Evolutionary conservation across 1,140 invertebrate genomes (phyloP).

Genomic region (Caenorhabditis latens): DNA sequence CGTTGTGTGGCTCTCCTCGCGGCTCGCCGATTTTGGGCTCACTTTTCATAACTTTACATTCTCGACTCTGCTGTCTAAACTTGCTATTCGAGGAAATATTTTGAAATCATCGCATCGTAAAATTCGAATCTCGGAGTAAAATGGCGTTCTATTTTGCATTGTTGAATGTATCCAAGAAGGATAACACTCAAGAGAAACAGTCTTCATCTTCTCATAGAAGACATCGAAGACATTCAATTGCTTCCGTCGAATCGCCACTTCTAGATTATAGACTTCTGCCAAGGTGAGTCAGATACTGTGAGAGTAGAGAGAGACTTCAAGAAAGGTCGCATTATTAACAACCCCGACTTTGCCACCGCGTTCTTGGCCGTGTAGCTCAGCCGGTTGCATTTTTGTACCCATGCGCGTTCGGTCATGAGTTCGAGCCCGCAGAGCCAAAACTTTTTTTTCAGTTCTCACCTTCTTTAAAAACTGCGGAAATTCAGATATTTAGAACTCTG

Average conservation of each 20-base stretch:
- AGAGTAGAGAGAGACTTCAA: neutral
- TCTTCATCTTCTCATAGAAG: constrained; percentile 29
- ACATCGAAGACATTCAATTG: constrained; percentile 30
- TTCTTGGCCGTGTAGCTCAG: no score
- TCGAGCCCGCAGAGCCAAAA: no score
- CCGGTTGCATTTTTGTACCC: no score
- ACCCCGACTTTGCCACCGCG: no score
- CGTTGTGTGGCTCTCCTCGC: neutral
- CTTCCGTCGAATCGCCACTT: constrained; percentile 1
- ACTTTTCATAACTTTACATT: constrained; percentile 50
- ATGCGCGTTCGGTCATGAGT: no score
- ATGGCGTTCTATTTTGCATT: constrained; percentile 38
- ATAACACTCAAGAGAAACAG: neutral
- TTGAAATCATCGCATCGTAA: neutral
- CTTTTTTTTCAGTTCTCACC: no score
- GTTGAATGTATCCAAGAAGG: constrained; percentile 39
- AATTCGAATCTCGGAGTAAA: neutral
- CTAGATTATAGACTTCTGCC: constrained; percentile 45
- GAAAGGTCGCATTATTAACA: no score
- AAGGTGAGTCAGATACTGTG: neutral
- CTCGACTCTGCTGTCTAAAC: neutral
- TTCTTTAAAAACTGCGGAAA: no score
- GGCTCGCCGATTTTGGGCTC: neutral
- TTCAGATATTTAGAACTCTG: no score
- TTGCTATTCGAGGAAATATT: neutral